Evolutionary conservation across 2,888 invertebrate species (phyloP).

Genomic region (Helicoverpa assulta): DNA sequence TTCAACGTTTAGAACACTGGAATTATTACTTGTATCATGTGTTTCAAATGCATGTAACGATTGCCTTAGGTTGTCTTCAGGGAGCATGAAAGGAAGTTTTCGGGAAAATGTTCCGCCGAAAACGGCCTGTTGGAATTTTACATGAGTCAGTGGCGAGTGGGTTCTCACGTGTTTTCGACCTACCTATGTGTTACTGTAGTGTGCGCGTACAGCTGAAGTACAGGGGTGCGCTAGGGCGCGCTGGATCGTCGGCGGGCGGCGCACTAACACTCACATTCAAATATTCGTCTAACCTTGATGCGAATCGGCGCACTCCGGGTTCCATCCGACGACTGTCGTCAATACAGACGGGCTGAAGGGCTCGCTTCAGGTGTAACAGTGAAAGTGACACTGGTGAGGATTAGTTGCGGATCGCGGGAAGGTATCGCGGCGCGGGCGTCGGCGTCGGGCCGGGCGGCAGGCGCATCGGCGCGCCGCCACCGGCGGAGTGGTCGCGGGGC

Average conservation of each 20-base stretch:
- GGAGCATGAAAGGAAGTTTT: slow-evolving; percentile 24
- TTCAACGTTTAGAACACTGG: slow-evolving; percentile 20
- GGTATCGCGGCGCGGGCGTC: slow-evolving; percentile 79
- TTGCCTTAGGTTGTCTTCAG: slow-evolving; percentile 22
- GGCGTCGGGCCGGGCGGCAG: slow-evolving; percentile 82
- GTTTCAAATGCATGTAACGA: slow-evolving; percentile 26
- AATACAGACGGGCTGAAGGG: slow-evolving; percentile 86
- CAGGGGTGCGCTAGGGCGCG: slow-evolving; percentile 79
- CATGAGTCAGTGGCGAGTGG: slow-evolving; percentile 80
- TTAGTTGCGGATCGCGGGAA: slow-evolving; percentile 68
- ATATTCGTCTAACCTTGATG: slow-evolving; percentile 90
- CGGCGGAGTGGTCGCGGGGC: slow-evolving; percentile 84
- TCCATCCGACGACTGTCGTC: slow-evolving; percentile 89
- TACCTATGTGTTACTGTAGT: slow-evolving; percentile 81
- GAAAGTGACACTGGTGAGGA: slow-evolving; percentile 76
- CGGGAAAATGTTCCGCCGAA: slow-evolving; percentile 46
- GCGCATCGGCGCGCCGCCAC: slow-evolving; percentile 88
- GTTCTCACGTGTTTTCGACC: slow-evolving; percentile 79
- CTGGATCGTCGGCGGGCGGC: slow-evolving; percentile 77
- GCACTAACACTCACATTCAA: slow-evolving; percentile 89
- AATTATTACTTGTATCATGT: slow-evolving; percentile 38
- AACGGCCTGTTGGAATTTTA: slow-evolving; percentile 69
- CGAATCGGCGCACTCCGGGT: slow-evolving; percentile 90
- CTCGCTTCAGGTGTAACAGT: slow-evolving; percentile 84
- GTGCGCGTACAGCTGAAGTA: slow-evolving; percentile 82